A percentile compares a stretch with the other conserved stretches of the same genome.
Evolutionary conservation across 2,888 invertebrate species (phyloP).

Genomic region (Cephus rjabovi): DNA sequence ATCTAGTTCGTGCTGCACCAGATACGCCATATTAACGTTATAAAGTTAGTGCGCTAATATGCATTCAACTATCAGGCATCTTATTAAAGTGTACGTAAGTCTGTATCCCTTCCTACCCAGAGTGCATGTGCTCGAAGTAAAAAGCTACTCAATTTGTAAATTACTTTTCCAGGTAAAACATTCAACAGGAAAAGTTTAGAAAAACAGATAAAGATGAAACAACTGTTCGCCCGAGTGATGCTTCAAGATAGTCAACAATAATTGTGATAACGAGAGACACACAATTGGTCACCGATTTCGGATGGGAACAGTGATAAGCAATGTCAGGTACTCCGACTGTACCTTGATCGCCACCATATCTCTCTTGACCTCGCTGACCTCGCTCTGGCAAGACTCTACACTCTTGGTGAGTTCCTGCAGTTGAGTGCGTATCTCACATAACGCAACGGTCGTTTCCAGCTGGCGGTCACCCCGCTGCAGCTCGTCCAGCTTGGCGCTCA

Average conservation of each 20-base stretch:
- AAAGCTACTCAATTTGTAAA: neutral
- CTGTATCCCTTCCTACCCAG: neutral
- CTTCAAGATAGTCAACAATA: neutral
- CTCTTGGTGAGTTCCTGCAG: constrained; percentile 94
- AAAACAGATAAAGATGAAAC: neutral
- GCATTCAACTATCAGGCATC: neutral
- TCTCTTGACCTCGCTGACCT: constrained; percentile 92
- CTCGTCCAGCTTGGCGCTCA: constrained; percentile 94
- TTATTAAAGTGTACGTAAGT: neutral
- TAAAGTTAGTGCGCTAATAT: neutral
- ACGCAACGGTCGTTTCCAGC: constrained; percentile 92
- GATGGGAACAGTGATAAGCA: neutral
- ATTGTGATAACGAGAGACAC: neutral
- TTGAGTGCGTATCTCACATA: constrained; percentile 93
- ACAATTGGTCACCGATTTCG: neutral
- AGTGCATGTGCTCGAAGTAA: neutral
- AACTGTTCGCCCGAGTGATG: neutral
- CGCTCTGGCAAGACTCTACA: constrained; percentile 94
- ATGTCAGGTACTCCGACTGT: constrained; percentile 26
- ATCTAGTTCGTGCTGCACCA: constrained; percentile 81
- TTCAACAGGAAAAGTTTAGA: neutral
- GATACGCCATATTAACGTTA: constrained; percentile 26
- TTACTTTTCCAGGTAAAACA: neutral
- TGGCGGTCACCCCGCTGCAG: constrained; percentile 89
- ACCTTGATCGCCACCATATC: constrained; percentile 94